Evolutionary conservation across 2,113 vertebrate genomes (phyloP).

Genomic region (Pagrus major): DNA sequence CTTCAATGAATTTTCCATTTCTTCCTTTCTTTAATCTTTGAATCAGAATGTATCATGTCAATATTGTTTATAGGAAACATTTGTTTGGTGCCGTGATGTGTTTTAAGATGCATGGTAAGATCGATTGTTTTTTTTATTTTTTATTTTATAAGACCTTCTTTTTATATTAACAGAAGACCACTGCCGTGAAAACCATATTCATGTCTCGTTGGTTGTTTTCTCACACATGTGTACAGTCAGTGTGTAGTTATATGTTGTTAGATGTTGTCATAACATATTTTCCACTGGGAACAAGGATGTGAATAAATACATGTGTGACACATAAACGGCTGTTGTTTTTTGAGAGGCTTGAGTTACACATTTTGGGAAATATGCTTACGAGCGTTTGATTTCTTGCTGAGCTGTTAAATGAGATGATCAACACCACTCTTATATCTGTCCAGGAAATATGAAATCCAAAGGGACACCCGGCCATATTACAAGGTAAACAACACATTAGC

Average conservation of each 20-base stretch:
- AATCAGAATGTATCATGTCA: slow-evolving; percentile 85
- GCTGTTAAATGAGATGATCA: not conserved
- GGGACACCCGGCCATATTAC: no score
- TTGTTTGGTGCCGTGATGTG: slow-evolving; percentile 88
- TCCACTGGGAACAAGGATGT: slow-evolving; percentile 70
- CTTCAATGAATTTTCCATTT: slow-evolving; percentile 72
- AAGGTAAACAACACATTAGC: no score
- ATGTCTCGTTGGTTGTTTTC: slow-evolving; percentile 55
- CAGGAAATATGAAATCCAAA: no score
- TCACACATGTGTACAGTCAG: slow-evolving; percentile 76
- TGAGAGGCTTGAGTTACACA: not conserved
- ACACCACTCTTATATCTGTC: no score
- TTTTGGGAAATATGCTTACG: not conserved
- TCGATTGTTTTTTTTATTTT: slow-evolving; percentile 58
- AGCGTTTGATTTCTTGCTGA: not conserved
- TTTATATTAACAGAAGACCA: slow-evolving; percentile 72
- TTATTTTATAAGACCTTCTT: slow-evolving; percentile 90
- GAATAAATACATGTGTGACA: slow-evolving; percentile 80
- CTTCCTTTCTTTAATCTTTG: slow-evolving; percentile 81
- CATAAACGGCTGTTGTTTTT: slow-evolving; percentile 38
- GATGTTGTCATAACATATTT: slow-evolving; percentile 78
- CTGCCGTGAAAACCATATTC: slow-evolving; percentile 65
- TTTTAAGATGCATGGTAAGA: slow-evolving; percentile 91
- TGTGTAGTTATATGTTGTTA: slow-evolving; percentile 77
- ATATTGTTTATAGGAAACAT: slow-evolving; percentile 90